A percentile compares a stretch with the other conserved stretches of the same genome.
Conservation (phyloP, 2,113 vertebrate species). For the Myrmophylax atrothorax region DNA sequence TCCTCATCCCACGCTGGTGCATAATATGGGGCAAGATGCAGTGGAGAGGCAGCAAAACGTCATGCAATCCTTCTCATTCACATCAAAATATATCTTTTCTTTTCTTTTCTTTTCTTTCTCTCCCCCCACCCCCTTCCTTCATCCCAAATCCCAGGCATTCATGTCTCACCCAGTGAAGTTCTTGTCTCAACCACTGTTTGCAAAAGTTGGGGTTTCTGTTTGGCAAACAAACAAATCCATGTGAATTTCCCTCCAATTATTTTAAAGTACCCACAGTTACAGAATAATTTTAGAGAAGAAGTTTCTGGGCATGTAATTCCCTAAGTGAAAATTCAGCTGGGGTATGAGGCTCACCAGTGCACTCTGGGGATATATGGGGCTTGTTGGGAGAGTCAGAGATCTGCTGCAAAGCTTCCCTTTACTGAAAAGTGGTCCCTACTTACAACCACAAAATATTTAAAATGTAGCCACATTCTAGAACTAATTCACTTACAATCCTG, state of each 20-base stretch:
- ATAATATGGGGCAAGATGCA: not conserved
- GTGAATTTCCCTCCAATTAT: not conserved
- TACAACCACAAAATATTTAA: not conserved
- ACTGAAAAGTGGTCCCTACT: not conserved
- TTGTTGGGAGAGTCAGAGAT: not conserved
- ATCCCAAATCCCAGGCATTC: not conserved
- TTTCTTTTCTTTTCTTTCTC: not conserved
- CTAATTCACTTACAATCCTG: not conserved
- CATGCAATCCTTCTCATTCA: not conserved
- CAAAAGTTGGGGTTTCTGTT: not conserved
- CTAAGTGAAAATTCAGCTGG: not conserved
- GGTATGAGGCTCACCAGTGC: not conserved
- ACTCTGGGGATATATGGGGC: not conserved
- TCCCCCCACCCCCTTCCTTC: rapidly evolving
- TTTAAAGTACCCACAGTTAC: not conserved
- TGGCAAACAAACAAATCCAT: not conserved
- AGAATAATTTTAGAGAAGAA: not conserved
- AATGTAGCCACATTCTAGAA: not conserved
- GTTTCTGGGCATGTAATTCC: not conserved
- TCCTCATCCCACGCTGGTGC: not conserved
- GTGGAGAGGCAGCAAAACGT: not conserved
- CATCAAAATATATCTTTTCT: not conserved
- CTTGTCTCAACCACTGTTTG: not conserved
- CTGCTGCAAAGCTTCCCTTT: not conserved
- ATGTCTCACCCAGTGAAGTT: not conserved